Evolutionary conservation across 23 tunicate species (phyloP).

Genomic region (Trididemnum clinides): DNA sequence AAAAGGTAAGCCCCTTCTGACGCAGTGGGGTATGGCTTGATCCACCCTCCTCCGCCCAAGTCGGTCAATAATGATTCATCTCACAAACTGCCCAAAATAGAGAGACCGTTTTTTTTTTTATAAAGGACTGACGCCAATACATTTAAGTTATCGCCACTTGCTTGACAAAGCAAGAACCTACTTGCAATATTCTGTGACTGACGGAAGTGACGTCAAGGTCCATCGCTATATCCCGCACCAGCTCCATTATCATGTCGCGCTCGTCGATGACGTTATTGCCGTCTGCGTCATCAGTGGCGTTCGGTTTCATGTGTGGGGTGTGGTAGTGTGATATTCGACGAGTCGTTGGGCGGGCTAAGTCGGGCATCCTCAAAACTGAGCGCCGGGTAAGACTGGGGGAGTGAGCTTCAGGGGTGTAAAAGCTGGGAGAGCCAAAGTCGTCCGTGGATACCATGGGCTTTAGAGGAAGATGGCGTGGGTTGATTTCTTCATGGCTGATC

Average conservation of each 20-base stretch:
- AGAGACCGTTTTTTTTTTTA: too few species aligned
- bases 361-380: background rate
- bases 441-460: constrained; percentile 88
- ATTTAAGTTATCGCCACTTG: too few species aligned
- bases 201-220: constrained; percentile 90
- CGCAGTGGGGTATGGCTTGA: too few species aligned
- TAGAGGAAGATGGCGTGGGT: constrained; percentile 70
- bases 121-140: background rate
- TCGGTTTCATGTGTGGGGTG: background rate
- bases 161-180: background rate
- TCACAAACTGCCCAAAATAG: too few species aligned
- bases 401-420: constrained; percentile 65
- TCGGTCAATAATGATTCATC: too few species aligned
- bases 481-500: constrained; percentile 78
- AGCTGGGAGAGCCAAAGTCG: constrained; percentile 77
- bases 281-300: background rate
- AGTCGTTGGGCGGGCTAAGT: constrained; percentile 12
- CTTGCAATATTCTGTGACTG: constrained; percentile 94
- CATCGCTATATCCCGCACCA: constrained; percentile 89
- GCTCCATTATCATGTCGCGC: constrained; percentile 97
- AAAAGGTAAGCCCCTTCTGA: too few species aligned
- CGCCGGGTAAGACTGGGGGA: constrained; percentile 31
- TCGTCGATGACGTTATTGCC: constrained; percentile 68
- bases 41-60: too few species aligned
- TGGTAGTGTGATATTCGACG: constrained; percentile 87